Base-by-base conservation (phyloP, 2,113 vertebrate genomes). In the Brachypteracias leptosomus region DNA sequence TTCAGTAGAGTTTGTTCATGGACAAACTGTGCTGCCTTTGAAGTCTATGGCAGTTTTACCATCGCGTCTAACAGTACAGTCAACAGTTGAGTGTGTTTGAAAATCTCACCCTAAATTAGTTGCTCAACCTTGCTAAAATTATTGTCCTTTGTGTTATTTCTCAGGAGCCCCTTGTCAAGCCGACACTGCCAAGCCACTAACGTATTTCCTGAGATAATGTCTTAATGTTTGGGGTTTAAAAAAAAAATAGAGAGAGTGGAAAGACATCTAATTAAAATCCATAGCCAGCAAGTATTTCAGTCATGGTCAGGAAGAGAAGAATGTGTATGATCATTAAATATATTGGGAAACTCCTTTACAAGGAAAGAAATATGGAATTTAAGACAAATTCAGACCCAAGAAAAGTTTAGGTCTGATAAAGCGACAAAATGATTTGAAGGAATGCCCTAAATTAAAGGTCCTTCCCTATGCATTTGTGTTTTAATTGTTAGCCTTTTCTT, bases 41-140 rank as follows among this genome's bases (percentile, higher is more conserved):
- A 88, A 78, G 40, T 61, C 57, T 49, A 3, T 21, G 22, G 52
- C 65, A 61, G 51, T 84, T 95, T 85, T 72, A 85, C 66, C 15
- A 5, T 33, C 3, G 2, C 54, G 61, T 61, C 16, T 70, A 88
- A 73, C 28, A 40, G 42, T 71, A 57, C 24, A 87, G 76, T 44
- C 73, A 89, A 21, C 46, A 57, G 22, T 10, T n/a, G 72, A 96
- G 19, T 26, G n/a, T 2, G 3, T 87, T 81, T 85, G 80, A 94
- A 93, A 93, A 82, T 89, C 62, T 89, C 73, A 66, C 88, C 86
- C 62, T 89, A 92, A 94, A 96, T 96, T 96, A 92, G 88, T 96
- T 95, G 58, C 66, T 97, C 96, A 96, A 44, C 79, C 86, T 93
- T 93, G 90, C 96, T 96, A 82, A 89, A 95, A 96, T 95, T 82